phyloP scores from a whole-genome alignment of 2,888 invertebrate genomes.

The Metallyticus violacea region DNA sequence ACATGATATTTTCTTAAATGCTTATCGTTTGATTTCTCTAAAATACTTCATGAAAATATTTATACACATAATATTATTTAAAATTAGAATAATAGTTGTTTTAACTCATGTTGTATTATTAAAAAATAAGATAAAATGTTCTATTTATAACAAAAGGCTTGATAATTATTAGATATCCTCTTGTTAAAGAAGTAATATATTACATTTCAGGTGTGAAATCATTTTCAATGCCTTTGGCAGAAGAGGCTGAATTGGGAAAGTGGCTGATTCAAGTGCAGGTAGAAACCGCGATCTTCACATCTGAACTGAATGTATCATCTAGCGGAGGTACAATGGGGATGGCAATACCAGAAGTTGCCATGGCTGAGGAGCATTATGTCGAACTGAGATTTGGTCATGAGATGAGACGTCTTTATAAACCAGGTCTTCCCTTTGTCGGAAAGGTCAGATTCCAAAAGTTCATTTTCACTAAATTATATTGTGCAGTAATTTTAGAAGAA shows the following conservation, averaged over 20 bases:
- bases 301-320: slow-evolving; percentile 50
- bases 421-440: slow-evolving; percentile 64
- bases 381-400: slow-evolving; percentile 62
- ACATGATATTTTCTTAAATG: too few relatives aligned
- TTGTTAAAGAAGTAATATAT: slow-evolving; percentile 21
- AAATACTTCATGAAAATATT: too few relatives aligned
- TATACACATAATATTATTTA: too few relatives aligned
- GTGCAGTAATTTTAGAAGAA: too few relatives aligned
- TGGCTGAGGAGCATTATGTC: slow-evolving; percentile 65
- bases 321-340: slow-evolving; percentile 45
- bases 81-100: too few relatives aligned
- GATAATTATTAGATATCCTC: too few relatives aligned
- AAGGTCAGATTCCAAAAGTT: slow-evolving; percentile 51
- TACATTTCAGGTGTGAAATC: slow-evolving; percentile 57
- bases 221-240: slow-evolving; percentile 55
- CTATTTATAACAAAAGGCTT: too few relatives aligned
- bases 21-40: too few relatives aligned
- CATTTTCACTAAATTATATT: neutral
- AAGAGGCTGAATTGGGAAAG: slow-evolving; percentile 55
- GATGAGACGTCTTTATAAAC: slow-evolving; percentile 63
- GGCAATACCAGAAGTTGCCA: slow-evolving; percentile 53
- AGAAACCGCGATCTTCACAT: slow-evolving; percentile 55
- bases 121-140: too few relatives aligned
- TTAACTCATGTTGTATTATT: too few relatives aligned
- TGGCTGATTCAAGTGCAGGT: slow-evolving; percentile 57